Percentiles rank a stretch among this genome's conserved stretches.
phyloP scores from a whole-genome alignment of 2,888 invertebrate species.

The Hipparchia sbordonii region DNA sequence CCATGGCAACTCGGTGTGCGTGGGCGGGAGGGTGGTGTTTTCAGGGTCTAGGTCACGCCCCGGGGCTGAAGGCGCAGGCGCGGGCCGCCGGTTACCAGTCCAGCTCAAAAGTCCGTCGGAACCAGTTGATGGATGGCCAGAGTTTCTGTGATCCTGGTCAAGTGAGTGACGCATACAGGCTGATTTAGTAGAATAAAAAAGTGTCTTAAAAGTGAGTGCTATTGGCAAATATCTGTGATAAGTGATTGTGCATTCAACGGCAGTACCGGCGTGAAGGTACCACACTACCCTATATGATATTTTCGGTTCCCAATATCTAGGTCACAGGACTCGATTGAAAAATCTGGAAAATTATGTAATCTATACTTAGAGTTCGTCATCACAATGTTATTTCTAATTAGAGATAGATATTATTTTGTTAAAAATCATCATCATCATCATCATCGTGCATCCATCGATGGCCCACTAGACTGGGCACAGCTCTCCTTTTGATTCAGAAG shows the following conservation, averaged over 20 bases:
- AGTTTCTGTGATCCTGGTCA: conserved; percentile 18
- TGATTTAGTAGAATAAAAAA: conserved; percentile 22
- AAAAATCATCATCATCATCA: no score
- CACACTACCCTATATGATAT: neutral
- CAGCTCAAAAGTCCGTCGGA: conserved; percentile 59
- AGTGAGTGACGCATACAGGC: conserved; percentile 31
- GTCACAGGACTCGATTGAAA: conserved; percentile 2
- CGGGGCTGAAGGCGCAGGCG: conserved; percentile 65
- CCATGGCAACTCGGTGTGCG: conserved; percentile 67
- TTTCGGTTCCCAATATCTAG: conserved; percentile 1
- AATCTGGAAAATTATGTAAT: neutral
- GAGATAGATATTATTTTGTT: no score
- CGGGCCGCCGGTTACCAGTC: conserved; percentile 57
- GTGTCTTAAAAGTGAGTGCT: conserved; percentile 28
- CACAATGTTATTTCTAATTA: no score
- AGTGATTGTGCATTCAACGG: conserved; percentile 4
- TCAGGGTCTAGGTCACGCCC: conserved; percentile 84
- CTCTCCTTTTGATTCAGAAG: no score
- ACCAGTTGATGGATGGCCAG: conserved; percentile 55
- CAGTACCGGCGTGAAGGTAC: neutral
- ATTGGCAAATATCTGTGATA: conserved; percentile 19
- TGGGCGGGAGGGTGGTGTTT: conserved; percentile 74
- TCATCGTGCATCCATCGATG: no score
- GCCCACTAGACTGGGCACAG: no score
- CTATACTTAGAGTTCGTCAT: no score